These are phyloP conservation scores for Ctenomys sociabilis DNA, from an alignment of 2,113 vertebrate genomes.

Conservation along the genomic window DNA sequence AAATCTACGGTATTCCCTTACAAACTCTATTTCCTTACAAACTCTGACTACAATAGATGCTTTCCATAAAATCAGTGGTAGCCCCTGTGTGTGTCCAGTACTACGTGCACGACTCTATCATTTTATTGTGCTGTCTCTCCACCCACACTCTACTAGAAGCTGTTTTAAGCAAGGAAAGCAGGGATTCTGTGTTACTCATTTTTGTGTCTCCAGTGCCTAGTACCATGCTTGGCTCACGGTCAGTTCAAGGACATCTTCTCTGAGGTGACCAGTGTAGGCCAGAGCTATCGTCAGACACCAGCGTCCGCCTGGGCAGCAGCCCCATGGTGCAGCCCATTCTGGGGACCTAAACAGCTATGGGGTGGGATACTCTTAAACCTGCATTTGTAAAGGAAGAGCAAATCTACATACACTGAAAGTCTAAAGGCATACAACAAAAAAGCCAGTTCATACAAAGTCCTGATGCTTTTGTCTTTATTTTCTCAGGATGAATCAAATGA, in stretches of 20 bases:
- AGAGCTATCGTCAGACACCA: neutral
- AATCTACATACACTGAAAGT: neutral
- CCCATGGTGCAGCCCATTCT: neutral
- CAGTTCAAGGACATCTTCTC: neutral
- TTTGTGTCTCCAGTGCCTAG: neutral
- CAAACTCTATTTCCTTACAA: neutral
- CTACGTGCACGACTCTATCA: neutral
- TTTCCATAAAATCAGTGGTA: neutral
- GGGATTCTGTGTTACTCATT: neutral
- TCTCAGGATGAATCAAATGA: neutral
- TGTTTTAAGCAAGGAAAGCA: neutral
- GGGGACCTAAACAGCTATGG: neutral
- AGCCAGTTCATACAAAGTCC: neutral
- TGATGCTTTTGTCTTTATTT: neutral
- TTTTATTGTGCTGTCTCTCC: neutral
- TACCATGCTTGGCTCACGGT: neutral
- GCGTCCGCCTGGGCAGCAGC: conserved; percentile 50
- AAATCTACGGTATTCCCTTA: neutral
- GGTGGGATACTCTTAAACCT: neutral
- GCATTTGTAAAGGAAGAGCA: neutral
- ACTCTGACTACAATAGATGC: neutral
- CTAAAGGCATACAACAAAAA: conserved; percentile 26
- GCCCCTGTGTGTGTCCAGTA: neutral
- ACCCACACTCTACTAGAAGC: neutral
- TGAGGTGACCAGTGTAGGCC: neutral